These are phyloP conservation scores for Xenopus petersii DNA, from an alignment of 2,797 vertebrate genomes.

Conservation along the genomic window DNA sequence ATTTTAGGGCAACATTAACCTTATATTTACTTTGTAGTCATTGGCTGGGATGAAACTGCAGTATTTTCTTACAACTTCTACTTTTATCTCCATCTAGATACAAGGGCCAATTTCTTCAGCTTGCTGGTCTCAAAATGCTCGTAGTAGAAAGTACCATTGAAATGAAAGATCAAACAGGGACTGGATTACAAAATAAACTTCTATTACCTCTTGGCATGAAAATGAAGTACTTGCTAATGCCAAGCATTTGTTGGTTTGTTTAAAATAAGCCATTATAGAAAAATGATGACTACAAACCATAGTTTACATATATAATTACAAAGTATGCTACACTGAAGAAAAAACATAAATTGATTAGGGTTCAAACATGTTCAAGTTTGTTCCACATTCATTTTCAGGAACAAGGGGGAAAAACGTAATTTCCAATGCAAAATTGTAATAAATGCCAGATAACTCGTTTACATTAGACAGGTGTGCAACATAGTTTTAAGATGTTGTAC, in stretches of 20 bases:
- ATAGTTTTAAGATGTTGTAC: too few species aligned
- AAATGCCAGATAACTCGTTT: too few species aligned
- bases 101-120: slow-evolving; percentile 7
- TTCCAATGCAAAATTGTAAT: too few species aligned
- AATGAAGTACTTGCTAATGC: slow-evolving; percentile 28
- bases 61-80: too few species aligned
- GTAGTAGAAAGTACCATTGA: slow-evolving; percentile 26
- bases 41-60: neutral
- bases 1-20: neutral
- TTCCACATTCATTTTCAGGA: too few species aligned
- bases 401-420: too few species aligned
- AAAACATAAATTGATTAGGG: too few species aligned
- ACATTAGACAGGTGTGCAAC: too few species aligned
- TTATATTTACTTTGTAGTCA: neutral
- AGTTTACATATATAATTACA: too few species aligned
- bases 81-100: neutral
- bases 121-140: slow-evolving; percentile 29
- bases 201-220: slow-evolving; percentile 39
- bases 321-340: too few species aligned
- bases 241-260: slow-evolving; percentile 57
- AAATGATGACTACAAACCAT: slow-evolving; percentile 5
- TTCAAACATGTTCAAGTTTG: too few species aligned
- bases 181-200: slow-evolving; percentile 54
- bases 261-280: slow-evolving; percentile 40
- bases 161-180: slow-evolving; percentile 35